phyloP scores from a whole-genome alignment of 1,140 invertebrate genomes.

The Condylostylus longicornis region DNA sequence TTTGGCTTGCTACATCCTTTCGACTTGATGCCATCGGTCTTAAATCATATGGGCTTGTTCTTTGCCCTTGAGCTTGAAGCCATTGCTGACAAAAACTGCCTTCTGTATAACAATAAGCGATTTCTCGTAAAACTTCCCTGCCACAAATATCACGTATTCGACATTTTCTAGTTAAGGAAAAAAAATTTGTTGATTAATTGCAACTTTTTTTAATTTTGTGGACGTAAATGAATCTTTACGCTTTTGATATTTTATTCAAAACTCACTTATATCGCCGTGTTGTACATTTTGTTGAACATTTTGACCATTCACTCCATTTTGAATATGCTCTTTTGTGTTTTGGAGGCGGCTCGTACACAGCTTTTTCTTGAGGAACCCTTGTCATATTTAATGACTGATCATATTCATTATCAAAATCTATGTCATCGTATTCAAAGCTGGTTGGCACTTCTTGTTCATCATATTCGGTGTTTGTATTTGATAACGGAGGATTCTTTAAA shows the following conservation, averaged over 20 bases:
- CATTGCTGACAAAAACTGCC: conserved; percentile 62
- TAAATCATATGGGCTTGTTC: conserved; percentile 17
- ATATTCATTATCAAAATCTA: conserved; percentile 1
- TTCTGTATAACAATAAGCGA: conserved; percentile 69
- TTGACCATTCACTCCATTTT: conserved; percentile 35
- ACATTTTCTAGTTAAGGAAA: conserved; percentile 44
- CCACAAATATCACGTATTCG: conserved; percentile 56
- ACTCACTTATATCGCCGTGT: conserved; percentile 31
- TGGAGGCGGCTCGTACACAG: conserved; percentile 3
- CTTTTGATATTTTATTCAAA: neutral
- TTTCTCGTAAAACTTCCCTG: conserved; percentile 57
- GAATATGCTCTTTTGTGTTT: conserved; percentile 20
- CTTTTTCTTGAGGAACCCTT: conserved; percentile 1
- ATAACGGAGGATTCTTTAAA: neutral
- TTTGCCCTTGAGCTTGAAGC: conserved; percentile 38
- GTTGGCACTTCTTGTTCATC: conserved; percentile 12
- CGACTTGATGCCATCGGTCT: conserved; percentile 14
- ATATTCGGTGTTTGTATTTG: neutral
- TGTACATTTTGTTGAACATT: conserved; percentile 32
- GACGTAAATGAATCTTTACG: neutral
- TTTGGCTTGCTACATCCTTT: conserved; percentile 12
- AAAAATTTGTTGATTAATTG: neutral
- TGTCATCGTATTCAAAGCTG: conserved; percentile 15
- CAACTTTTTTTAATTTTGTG: neutral
- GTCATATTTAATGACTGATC: neutral